Evolutionary conservation across 2,888 invertebrate species (phyloP).

Genomic region (Hesperia comma): DNA sequence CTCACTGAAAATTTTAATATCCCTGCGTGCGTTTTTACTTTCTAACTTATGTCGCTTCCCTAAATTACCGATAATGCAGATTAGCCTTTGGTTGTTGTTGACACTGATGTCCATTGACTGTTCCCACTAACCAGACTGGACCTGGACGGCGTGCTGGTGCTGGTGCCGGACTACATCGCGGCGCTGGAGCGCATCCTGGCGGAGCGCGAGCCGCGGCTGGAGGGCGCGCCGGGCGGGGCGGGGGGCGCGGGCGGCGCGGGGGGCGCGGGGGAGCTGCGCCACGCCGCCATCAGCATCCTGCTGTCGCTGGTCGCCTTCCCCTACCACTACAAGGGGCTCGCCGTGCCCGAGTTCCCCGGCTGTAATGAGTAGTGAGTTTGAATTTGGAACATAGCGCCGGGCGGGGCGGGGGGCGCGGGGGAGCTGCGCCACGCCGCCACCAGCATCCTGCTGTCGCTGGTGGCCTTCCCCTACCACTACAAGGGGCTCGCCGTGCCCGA

Average conservation of each 20-base stretch:
- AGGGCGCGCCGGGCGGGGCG: constrained; percentile 85
- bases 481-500: constrained; percentile 89
- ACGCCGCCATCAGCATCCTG: constrained; percentile 95
- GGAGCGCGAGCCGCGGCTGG: constrained; percentile 91
- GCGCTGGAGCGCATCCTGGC: constrained; percentile 96
- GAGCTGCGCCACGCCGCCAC: constrained; percentile 96
- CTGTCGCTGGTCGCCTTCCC: constrained; percentile 96
- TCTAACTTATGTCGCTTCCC: too few species aligned
- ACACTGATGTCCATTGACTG: too few species aligned
- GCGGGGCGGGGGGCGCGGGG: constrained; percentile 87
- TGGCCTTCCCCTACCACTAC: constrained; percentile 97
- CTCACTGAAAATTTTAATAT: too few species aligned
- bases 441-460: constrained; percentile 94
- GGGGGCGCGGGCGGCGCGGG: constrained; percentile 87
- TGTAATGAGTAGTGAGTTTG: constrained; percentile 81
- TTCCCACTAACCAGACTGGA: constrained; percentile 86
- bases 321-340: constrained; percentile 92
- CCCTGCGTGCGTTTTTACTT: too few species aligned
- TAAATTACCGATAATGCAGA: too few species aligned
- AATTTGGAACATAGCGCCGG: too few species aligned
- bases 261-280: constrained; percentile 91
- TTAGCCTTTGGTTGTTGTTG: too few species aligned
- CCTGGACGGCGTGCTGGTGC: constrained; percentile 95
- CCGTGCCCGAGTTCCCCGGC: constrained; percentile 88
- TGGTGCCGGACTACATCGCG: constrained; percentile 94